These are phyloP conservation scores for Indicator maculatus DNA, from an alignment of 2,113 vertebrate species.

Conservation along the genomic window DNA sequence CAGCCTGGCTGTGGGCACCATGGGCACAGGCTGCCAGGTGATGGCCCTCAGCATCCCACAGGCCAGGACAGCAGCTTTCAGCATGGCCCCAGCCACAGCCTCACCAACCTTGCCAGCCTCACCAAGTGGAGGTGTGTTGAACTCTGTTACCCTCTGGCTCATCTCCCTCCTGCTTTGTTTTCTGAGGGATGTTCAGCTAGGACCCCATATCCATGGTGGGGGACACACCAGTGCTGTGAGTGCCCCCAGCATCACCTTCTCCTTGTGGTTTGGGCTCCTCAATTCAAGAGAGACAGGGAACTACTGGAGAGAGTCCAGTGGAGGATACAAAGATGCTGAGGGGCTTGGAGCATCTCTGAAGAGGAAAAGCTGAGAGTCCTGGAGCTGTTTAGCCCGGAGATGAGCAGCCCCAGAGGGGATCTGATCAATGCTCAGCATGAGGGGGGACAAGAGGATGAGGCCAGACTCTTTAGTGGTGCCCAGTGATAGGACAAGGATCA, in stretches of 20 bases:
- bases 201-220: neutral
- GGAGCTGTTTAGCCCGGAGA: neutral
- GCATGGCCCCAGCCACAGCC: neutral
- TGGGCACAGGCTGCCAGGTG: slow-evolving; percentile 71
- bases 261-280: neutral
- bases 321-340: neutral
- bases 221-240: no score
- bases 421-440: neutral
- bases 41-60: slow-evolving; percentile 81
- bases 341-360: neutral
- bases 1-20: slow-evolving; percentile 37
- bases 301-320: neutral
- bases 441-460: no score
- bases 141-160: accelerated
- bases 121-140: neutral
- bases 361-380: neutral
- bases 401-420: neutral
- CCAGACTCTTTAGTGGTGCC: no score
- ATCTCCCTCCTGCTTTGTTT: accelerated
- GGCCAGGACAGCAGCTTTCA: slow-evolving; percentile 67
- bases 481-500: no score
- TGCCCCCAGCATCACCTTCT: neutral
- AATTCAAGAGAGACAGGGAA: neutral
- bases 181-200: neutral
- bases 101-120: neutral